Conservation (phyloP, 2,113 vertebrate species). For the Phalacrocorax carbo region DNA sequence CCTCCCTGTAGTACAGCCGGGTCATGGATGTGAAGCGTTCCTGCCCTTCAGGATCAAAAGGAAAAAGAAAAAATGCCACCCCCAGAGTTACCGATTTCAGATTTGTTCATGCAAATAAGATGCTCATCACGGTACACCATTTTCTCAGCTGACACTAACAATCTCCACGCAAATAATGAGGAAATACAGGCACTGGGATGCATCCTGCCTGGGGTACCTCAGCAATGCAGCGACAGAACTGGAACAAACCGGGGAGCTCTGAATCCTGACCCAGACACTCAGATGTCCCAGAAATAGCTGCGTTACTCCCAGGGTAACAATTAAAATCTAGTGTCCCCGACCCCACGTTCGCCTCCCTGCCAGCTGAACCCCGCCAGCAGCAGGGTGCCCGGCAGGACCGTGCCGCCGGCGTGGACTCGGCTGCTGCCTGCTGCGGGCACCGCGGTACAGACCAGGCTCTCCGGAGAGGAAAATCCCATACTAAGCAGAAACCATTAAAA, state of each 20-base stretch:
- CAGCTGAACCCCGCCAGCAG: neutral
- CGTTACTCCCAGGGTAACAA: fast-evolving
- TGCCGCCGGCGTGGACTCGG: neutral
- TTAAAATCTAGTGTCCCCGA: neutral
- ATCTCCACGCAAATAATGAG: fast-evolving
- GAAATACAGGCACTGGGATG: neutral
- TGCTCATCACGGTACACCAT: fast-evolving
- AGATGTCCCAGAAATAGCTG: neutral
- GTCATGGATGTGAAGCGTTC: conserved; percentile 92
- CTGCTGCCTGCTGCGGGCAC: neutral
- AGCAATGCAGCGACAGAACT: neutral
- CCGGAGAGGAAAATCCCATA: neutral
- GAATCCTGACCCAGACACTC: neutral
- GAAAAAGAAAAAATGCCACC: neutral
- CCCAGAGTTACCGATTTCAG: fast-evolving
- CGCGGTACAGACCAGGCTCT: neutral
- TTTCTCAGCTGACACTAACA: neutral
- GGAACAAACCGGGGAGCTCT: neutral
- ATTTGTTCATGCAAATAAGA: fast-evolving
- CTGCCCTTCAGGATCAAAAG: conserved; percentile 72
- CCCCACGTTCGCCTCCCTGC: neutral
- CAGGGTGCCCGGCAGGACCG: neutral
- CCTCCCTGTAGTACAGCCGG: conserved; percentile 84
- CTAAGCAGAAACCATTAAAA: neutral
- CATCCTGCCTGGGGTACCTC: neutral